Percentiles rank a stretch among this genome's conserved stretches.
These are phyloP conservation scores for Borostomias antarcticus DNA, from an alignment of 2,797 vertebrate species.

Conservation along the genomic window DNA sequence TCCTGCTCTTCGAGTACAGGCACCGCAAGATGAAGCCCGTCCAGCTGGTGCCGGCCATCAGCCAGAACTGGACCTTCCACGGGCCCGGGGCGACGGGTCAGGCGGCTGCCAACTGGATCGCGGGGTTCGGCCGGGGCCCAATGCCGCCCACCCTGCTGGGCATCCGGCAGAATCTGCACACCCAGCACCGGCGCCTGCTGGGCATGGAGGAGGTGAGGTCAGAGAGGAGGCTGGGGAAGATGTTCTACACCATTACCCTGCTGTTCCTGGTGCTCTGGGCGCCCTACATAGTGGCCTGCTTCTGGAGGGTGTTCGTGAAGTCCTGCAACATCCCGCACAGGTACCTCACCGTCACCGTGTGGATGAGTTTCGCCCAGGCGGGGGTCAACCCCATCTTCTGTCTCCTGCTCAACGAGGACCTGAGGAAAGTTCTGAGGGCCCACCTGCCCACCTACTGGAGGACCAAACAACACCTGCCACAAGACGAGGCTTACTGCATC, in stretches of 20 bases:
- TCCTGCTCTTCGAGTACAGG: slow-evolving; percentile 88
- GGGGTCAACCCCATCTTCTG: slow-evolving; percentile 90
- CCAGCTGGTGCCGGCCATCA: slow-evolving; percentile 89
- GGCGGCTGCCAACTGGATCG: slow-evolving; percentile 90
- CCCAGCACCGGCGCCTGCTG: slow-evolving; percentile 86
- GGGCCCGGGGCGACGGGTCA: slow-evolving; percentile 89
- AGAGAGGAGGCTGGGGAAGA: slow-evolving; percentile 87
- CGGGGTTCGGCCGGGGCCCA: slow-evolving; percentile 87
- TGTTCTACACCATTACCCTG: slow-evolving; percentile 90
- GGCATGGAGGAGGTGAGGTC: slow-evolving; percentile 90
- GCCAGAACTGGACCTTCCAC: slow-evolving; percentile 93
- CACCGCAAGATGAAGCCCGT: slow-evolving; percentile 92
- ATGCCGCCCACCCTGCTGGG: slow-evolving; percentile 89
- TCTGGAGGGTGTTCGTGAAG: slow-evolving; percentile 90
- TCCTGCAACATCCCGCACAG: slow-evolving; percentile 84
- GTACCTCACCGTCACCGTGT: slow-evolving; percentile 88
- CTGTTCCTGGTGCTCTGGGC: slow-evolving; percentile 90
- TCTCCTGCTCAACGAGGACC: slow-evolving; percentile 89
- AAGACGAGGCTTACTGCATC: slow-evolving; percentile 88
- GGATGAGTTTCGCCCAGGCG: slow-evolving; percentile 91
- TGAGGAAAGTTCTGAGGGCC: slow-evolving; percentile 87
- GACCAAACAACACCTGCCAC: slow-evolving; percentile 86
- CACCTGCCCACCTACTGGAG: slow-evolving; percentile 86
- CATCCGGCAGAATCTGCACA: slow-evolving; percentile 86
- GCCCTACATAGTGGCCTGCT: slow-evolving; percentile 89